A percentile compares a stretch with the other conserved stretches of the same genome.
Evolutionary conservation across 2,797 vertebrate species (phyloP).

Genomic region (Carapus acus): DNA sequence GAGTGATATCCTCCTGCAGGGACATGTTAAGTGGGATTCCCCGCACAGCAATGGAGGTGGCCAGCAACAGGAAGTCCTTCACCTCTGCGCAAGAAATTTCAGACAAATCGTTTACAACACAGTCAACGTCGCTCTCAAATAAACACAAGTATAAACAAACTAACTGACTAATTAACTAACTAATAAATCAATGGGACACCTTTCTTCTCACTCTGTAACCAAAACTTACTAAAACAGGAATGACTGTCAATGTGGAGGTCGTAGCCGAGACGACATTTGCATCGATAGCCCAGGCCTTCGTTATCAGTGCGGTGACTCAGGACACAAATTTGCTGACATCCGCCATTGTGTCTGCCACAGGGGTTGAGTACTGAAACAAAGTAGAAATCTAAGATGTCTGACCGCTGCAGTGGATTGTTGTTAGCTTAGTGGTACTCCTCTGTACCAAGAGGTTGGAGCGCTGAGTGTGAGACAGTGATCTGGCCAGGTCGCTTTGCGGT

Average conservation of each 20-base stretch:
- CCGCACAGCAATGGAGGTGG: slow-evolving; percentile 55
- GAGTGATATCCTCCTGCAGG: slow-evolving; percentile 67
- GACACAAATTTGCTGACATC: slow-evolving; percentile 73
- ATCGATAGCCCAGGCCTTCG: slow-evolving; percentile 69
- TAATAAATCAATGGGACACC: background rate
- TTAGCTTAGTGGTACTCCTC: background rate
- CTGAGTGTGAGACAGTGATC: slow-evolving; percentile 59
- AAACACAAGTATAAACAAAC: background rate
- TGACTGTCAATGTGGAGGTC: slow-evolving; percentile 61
- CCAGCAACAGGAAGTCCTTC: slow-evolving; percentile 67
- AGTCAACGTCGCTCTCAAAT: too few species aligned
- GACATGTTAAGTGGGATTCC: slow-evolving; percentile 72
- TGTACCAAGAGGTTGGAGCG: slow-evolving; percentile 67
- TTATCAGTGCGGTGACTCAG: slow-evolving; percentile 70
- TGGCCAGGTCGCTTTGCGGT: slow-evolving; percentile 64
- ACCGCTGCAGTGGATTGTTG: too few species aligned
- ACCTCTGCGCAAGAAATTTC: slow-evolving; percentile 57
- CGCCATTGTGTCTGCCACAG: slow-evolving; percentile 70
- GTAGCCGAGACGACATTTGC: slow-evolving; percentile 72
- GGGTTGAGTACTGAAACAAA: slow-evolving; percentile 64
- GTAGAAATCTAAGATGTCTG: background rate
- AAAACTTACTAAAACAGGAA: slow-evolving; percentile 66
- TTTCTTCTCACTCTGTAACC: background rate
- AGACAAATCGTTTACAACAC: too few species aligned
- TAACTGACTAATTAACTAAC: background rate